Conservation (phyloP, 2,888 invertebrate genomes). For the Himalopsyche japonica region DNA sequence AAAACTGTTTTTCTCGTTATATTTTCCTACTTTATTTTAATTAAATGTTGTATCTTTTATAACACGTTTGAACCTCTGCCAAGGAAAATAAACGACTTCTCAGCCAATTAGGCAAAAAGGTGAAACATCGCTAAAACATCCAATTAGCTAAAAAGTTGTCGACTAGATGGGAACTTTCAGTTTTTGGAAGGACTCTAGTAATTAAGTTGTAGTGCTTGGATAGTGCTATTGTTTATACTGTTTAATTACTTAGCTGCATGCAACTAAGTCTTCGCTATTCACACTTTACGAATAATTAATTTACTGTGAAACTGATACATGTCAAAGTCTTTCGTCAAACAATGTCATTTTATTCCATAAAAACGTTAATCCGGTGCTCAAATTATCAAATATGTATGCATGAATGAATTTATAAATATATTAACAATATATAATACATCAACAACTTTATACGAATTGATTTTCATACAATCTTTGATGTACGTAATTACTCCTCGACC, state of each 20-base stretch:
- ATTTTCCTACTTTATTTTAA: not conserved
- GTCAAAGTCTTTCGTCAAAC: too few species aligned
- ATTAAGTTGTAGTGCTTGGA: not conserved
- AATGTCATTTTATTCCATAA: too few species aligned
- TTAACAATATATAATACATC: too few species aligned
- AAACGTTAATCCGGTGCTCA: too few species aligned
- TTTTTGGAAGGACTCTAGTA: not conserved
- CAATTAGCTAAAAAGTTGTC: not conserved
- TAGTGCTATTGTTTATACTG: not conserved
- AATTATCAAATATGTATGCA: too few species aligned
- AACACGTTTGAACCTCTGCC: not conserved
- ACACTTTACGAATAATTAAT: too few species aligned
- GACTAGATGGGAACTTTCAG: not conserved
- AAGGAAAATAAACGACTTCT: not conserved
- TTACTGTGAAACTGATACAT: not conserved
- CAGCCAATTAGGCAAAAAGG: not conserved
- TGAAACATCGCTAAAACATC: not conserved
- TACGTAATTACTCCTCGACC: too few species aligned
- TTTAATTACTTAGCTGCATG: not conserved
- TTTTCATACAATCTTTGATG: too few species aligned
- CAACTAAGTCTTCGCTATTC: not conserved
- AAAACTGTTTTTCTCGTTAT: not conserved
- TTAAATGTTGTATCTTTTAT: not conserved
- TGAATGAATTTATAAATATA: too few species aligned
- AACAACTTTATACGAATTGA: too few species aligned